These are phyloP conservation scores for Drosophila bipectinata DNA, from an alignment of 1,140 invertebrate species.

Conservation along the genomic window DNA sequence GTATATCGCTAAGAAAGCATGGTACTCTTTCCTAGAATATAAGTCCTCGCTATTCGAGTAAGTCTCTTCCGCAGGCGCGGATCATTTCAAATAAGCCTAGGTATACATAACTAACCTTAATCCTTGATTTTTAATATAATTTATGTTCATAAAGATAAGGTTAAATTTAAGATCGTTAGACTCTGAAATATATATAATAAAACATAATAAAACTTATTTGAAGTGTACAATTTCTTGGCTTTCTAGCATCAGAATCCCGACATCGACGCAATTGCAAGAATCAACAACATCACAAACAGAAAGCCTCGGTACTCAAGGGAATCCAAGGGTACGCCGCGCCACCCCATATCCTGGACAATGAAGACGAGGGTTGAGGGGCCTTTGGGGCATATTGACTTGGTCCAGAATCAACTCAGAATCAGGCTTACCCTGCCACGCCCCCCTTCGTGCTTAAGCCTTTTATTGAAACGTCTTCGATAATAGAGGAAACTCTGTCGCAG, in stretches of 20 bases:
- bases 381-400: conserved; percentile 21
- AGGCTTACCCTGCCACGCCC: conserved; percentile 11
- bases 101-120: too few relatives aligned
- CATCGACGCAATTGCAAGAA: background rate
- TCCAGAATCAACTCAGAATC: conserved; percentile 12
- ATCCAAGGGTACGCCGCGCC: background rate
- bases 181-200: too few relatives aligned
- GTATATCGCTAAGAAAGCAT: too few relatives aligned
- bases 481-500: background rate
- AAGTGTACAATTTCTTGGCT: background rate
- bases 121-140: too few relatives aligned
- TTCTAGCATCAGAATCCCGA: background rate
- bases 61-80: too few relatives aligned
- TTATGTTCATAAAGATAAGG: too few relatives aligned
- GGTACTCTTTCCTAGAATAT: too few relatives aligned
- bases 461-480: conserved; percentile 11
- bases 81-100: too few relatives aligned
- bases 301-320: conserved; percentile 12
- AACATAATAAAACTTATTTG: too few relatives aligned
- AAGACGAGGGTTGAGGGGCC: background rate
- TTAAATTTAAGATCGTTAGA: too few relatives aligned
- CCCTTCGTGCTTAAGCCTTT: background rate
- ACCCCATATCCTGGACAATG: background rate
- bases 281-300: conserved; percentile 26
- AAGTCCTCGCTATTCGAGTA: too few relatives aligned